phyloP scores from a whole-genome alignment of 2,113 vertebrate genomes.

The Nothocercus nigrocapillus region DNA sequence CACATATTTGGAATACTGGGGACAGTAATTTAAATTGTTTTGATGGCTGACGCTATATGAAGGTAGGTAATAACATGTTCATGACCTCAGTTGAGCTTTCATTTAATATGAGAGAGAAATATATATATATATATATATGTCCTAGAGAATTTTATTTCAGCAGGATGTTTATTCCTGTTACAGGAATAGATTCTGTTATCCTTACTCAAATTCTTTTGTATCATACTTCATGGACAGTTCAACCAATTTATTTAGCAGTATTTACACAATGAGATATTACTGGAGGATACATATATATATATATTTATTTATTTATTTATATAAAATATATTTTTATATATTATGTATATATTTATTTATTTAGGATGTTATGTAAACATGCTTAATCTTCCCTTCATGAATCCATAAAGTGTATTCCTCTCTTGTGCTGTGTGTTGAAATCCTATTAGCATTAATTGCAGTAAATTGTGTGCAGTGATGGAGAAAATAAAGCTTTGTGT shows the following conservation, averaged over 20 bases:
- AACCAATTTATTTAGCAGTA: background rate
- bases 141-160: background rate
- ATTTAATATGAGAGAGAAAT: background rate
- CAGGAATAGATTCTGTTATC: background rate
- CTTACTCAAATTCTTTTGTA: background rate
- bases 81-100: background rate
- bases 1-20: background rate
- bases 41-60: background rate
- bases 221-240: background rate
- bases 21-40: background rate
- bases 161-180: background rate
- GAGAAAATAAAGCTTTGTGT: constrained; percentile 1
- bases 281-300: background rate
- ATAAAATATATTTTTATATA: no score
- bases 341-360: no score
- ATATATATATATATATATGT: background rate
- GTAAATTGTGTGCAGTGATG: constrained; percentile 15
- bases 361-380: background rate
- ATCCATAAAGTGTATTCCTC: background rate
- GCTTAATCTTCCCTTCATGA: background rate
- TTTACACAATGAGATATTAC: background rate
- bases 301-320: background rate
- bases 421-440: background rate
- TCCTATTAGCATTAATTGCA: constrained; percentile 43
- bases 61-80: background rate